phyloP scores from a whole-genome alignment of 1,140 invertebrate species.

The Patella vulgata region DNA sequence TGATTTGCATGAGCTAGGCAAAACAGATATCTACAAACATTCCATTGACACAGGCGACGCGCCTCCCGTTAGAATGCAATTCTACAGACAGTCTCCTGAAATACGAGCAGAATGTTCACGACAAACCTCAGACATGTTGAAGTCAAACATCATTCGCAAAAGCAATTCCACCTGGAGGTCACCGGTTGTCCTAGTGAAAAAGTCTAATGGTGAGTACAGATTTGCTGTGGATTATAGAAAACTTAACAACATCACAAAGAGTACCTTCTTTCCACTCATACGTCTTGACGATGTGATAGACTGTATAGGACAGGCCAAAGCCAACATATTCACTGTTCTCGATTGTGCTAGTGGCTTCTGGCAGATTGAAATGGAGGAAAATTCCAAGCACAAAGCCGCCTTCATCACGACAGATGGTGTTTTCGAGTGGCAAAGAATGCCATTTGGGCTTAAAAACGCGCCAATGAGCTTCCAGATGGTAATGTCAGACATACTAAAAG shows the following conservation, averaged over 20 bases:
- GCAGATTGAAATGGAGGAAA: slow-evolving; percentile 25
- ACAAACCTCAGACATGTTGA: no score
- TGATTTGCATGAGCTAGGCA: slow-evolving; percentile 21
- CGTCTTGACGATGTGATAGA: slow-evolving; percentile 28
- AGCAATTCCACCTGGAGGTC: no score
- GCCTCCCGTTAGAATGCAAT: slow-evolving; percentile 5
- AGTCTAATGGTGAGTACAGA: slow-evolving; percentile 26
- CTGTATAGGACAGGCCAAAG: slow-evolving; percentile 14
- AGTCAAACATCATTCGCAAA: no score
- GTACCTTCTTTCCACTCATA: no score
- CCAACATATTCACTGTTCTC: slow-evolving; percentile 21
- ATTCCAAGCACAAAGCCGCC: slow-evolving; percentile 22
- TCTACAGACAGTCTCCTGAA: slow-evolving; percentile 9
- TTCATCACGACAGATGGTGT: slow-evolving; percentile 25
- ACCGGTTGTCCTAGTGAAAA: slow-evolving; percentile 40
- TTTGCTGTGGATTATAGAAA: slow-evolving; percentile 38
- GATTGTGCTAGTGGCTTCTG: slow-evolving; percentile 31
- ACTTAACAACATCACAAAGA: slow-evolving; percentile 29
- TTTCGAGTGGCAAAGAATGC: slow-evolving; percentile 24
- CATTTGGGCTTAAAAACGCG: slow-evolving; percentile 30
- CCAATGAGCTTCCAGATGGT: slow-evolving; percentile 19
- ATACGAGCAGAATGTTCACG: slow-evolving; percentile 12
- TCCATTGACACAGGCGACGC: slow-evolving; percentile 23
- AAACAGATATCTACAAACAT: slow-evolving; percentile 10
- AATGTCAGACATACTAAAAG: slow-evolving; percentile 19